A percentile compares a stretch with the other conserved stretches of the same genome.
Evolutionary conservation across 2,888 invertebrate species (phyloP).

Genomic region (Itoplectis maculator): DNA sequence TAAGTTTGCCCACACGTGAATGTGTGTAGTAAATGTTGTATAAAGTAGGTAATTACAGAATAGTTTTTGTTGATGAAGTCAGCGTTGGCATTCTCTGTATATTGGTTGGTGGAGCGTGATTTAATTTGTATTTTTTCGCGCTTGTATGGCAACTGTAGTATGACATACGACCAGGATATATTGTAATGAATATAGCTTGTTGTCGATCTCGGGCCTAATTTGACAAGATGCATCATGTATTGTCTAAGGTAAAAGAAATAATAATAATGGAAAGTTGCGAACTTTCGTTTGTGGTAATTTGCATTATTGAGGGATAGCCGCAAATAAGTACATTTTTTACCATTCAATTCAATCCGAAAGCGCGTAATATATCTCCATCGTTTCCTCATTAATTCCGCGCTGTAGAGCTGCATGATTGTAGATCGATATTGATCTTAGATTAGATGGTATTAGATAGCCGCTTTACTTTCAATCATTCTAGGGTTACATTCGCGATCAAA

Average conservation of each 20-base stretch:
- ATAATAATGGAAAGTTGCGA: not conserved
- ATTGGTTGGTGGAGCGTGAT: conserved; percentile 71
- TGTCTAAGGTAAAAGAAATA: conserved; percentile 52
- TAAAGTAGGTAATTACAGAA: conserved; percentile 78
- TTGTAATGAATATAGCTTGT: conserved; percentile 69
- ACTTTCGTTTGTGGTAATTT: conserved; percentile 15
- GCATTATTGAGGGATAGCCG: not conserved
- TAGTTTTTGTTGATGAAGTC: conserved; percentile 73
- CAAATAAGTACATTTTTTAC: conserved; percentile 13
- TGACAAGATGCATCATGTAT: conserved; percentile 68
- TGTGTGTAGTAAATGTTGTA: conserved; percentile 79
- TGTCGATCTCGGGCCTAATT: conserved; percentile 76
- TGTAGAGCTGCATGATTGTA: conserved; percentile 70
- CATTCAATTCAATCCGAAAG: conserved; percentile 23
- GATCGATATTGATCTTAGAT: conserved; percentile 73
- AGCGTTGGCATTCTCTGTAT: conserved; percentile 75
- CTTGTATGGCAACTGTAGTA: conserved; percentile 49
- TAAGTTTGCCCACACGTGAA: conserved; percentile 72
- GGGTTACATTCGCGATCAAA: conserved; percentile 50
- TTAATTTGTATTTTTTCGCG: conserved; percentile 29
- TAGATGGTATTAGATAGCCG: conserved; percentile 73
- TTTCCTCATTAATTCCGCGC: conserved; percentile 60
- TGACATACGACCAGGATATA: conserved; percentile 56
- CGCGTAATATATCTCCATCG: conserved; percentile 21
- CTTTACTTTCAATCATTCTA: conserved; percentile 61